These are phyloP conservation scores for Pachypeltis micranthus DNA, from an alignment of 1,140 invertebrate species.

Conservation along the genomic window DNA sequence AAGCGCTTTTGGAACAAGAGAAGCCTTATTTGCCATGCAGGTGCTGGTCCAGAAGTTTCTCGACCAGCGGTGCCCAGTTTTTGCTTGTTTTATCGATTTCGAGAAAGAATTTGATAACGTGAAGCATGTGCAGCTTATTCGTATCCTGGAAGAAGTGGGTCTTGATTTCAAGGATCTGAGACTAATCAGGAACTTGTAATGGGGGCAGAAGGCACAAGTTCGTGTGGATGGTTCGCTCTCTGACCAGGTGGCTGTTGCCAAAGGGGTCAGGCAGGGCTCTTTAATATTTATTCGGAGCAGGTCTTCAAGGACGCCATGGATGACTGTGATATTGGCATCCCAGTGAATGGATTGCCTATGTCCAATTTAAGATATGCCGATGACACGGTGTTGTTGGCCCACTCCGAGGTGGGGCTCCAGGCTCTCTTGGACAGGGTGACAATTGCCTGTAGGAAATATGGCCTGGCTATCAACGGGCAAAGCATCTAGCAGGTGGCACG, in stretches of 20 bases:
- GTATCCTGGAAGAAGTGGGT: conserved; percentile 20
- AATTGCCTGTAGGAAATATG: no score
- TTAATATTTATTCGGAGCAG: conserved; percentile 29
- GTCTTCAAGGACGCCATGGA: conserved; percentile 19
- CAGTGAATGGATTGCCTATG: conserved; percentile 17
- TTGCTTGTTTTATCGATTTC: conserved; percentile 26
- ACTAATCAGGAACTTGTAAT: not conserved
- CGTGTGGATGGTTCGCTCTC: no score
- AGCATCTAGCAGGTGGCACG: no score
- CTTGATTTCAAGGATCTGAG: conserved; percentile 15
- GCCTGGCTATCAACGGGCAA: no score
- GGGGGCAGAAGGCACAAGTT: not conserved
- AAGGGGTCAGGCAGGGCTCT: conserved; percentile 32
- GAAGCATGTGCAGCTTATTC: conserved; percentile 18
- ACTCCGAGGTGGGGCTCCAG: no score
- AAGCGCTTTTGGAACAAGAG: no score
- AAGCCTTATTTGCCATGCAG: no score
- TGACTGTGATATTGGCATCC: conserved; percentile 13
- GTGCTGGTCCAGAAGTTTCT: conserved; percentile 24
- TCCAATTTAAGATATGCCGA: conserved; percentile 22
- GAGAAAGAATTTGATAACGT: conserved; percentile 25
- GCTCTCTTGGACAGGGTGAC: no score
- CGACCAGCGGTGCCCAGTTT: conserved; percentile 24
- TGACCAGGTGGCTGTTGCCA: no score
- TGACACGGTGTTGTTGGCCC: conserved; percentile 22